Evolutionary conservation across 2,888 invertebrate genomes (phyloP).

Genomic region (Pseudeuparius sepicola): DNA sequence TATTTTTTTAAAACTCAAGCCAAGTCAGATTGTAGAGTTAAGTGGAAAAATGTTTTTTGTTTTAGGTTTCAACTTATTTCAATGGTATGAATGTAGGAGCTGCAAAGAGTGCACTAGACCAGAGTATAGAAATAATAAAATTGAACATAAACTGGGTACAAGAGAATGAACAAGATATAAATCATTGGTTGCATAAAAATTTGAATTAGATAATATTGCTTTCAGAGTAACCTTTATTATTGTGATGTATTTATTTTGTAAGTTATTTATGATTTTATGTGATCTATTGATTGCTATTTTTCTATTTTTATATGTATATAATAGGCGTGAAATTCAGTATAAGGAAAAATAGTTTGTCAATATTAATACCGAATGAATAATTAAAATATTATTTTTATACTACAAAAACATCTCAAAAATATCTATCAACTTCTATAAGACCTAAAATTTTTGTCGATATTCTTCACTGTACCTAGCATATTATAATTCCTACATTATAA

Average conservation of each 20-base stretch:
- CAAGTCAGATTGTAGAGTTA: too few species aligned
- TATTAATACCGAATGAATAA: slow-evolving; percentile 26
- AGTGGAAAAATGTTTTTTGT: too few species aligned
- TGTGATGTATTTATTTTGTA: slow-evolving; percentile 22
- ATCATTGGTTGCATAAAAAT: slow-evolving; percentile 37
- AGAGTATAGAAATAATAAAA: slow-evolving; percentile 69
- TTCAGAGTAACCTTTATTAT: slow-evolving; percentile 15
- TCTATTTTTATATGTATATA: slow-evolving; percentile 30
- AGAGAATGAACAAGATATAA: slow-evolving; percentile 46
- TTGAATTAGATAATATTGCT: slow-evolving; percentile 26
- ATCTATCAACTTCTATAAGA: too few species aligned
- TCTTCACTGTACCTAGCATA: too few species aligned
- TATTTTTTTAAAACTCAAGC: too few species aligned
- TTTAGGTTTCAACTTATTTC: slow-evolving; percentile 40
- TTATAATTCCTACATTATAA: too few species aligned
- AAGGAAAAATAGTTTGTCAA: slow-evolving; percentile 24
- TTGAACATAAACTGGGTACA: slow-evolving; percentile 75
- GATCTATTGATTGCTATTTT: slow-evolving; percentile 24
- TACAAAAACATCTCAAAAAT: too few species aligned
- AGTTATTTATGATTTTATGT: slow-evolving; percentile 19
- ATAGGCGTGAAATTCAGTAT: slow-evolving; percentile 27
- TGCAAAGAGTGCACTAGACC: slow-evolving; percentile 48
- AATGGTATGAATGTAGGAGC: slow-evolving; percentile 40
- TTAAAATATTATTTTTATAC: slow-evolving; percentile 27
- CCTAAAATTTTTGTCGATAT: too few species aligned